Conservation (phyloP, 2,888 invertebrate species). For the Orthosia gothica region DNA sequence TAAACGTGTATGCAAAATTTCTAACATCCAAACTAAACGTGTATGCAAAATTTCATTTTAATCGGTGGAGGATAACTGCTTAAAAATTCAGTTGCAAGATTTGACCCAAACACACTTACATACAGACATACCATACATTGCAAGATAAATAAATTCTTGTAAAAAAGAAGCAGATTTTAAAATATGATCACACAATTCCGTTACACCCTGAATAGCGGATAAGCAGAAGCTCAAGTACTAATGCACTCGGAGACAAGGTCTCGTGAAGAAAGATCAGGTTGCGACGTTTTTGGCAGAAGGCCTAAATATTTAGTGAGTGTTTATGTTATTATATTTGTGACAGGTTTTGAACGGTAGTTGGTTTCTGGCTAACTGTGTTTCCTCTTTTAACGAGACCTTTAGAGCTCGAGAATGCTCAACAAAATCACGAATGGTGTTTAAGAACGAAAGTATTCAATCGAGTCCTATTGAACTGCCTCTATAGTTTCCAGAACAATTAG, state of each 20-base stretch:
- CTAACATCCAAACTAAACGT: too few relatives aligned
- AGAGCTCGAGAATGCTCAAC: not conserved
- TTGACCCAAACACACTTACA: too few relatives aligned
- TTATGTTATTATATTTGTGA: slow-evolving; percentile 44
- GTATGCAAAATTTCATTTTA: too few relatives aligned
- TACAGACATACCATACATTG: too few relatives aligned
- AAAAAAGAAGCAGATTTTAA: too few relatives aligned
- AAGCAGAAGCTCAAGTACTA: slow-evolving; percentile 66
- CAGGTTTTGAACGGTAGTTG: slow-evolving; percentile 7
- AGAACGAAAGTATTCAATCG: not conserved
- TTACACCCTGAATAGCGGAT: not conserved
- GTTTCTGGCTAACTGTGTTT: not conserved
- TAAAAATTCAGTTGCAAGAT: too few relatives aligned
- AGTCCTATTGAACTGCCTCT: not conserved
- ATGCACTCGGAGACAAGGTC: slow-evolving; percentile 67
- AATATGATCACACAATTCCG: too few relatives aligned
- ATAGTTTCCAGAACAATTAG: not conserved
- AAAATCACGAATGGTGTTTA: not conserved
- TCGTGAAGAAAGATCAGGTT: slow-evolving; percentile 60
- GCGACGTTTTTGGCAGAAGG: slow-evolving; percentile 60
- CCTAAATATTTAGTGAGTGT: slow-evolving; percentile 47
- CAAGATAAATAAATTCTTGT: too few relatives aligned
- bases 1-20: too few relatives aligned
- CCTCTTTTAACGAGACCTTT: not conserved
- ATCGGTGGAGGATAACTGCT: too few relatives aligned